Conservation (phyloP, 2,113 vertebrate genomes). For the Porphyrio hochstetteri region DNA sequence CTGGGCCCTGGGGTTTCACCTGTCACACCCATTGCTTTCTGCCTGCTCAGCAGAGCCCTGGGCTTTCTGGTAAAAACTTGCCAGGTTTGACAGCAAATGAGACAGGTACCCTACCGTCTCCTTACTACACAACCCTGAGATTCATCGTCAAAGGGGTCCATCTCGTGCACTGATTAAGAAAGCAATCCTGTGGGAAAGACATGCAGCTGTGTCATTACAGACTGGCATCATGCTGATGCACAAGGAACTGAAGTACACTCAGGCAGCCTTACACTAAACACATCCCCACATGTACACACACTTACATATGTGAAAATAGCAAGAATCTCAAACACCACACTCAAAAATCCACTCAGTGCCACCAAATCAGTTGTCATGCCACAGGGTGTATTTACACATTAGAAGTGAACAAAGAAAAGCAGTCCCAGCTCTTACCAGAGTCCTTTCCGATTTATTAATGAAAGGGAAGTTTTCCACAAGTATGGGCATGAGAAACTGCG, state of each 20-base stretch:
- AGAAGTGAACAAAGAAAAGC: not conserved
- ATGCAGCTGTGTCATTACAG: slow-evolving; percentile 13
- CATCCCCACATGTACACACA: too few species aligned
- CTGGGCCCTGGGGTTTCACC: not conserved
- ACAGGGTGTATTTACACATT: not conserved
- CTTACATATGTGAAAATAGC: not conserved
- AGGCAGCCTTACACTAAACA: not conserved
- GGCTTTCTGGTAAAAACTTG: not conserved
- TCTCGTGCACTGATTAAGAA: slow-evolving; percentile 1
- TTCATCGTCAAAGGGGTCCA: not conserved
- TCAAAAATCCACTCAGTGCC: not conserved
- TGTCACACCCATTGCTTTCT: not conserved
- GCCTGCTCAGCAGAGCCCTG: not conserved
- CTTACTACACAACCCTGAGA: slow-evolving; percentile 19
- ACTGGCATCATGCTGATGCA: not conserved
- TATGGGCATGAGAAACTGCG: slow-evolving; percentile 91
- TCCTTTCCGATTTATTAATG: slow-evolving; percentile 90
- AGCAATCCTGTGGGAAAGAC: slow-evolving; percentile 29
- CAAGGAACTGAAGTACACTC: not conserved
- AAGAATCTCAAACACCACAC: not conserved
- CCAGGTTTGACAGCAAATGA: not conserved
- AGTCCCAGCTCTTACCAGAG: slow-evolving; percentile 81
- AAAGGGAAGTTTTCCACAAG: slow-evolving; percentile 91
- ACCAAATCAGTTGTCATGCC: not conserved
- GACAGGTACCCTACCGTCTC: not conserved